Conservation (phyloP, 2,888 invertebrate species). For the Phoenoteleia sp. region DNA sequence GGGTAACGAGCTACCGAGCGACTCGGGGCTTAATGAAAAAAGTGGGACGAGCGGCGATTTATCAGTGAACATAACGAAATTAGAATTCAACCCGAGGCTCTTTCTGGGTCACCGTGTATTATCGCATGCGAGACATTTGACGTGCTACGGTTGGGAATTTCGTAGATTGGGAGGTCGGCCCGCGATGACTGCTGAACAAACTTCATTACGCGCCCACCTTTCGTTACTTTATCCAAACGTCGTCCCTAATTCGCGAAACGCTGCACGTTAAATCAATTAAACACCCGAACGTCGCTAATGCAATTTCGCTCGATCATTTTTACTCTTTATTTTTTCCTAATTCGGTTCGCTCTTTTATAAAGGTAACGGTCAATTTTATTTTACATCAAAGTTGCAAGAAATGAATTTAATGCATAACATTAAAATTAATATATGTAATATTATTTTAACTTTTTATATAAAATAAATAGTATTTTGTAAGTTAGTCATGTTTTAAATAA, state of each 20-base stretch:
- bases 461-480: too few species aligned
- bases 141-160: slow-evolving; percentile 21
- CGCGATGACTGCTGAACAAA: slow-evolving; percentile 42
- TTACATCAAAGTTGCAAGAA: too few species aligned
- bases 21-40: slow-evolving; percentile 18
- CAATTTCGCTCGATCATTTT: neutral
- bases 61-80: slow-evolving; percentile 57
- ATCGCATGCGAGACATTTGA: slow-evolving; percentile 40
- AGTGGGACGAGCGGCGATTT: slow-evolving; percentile 19
- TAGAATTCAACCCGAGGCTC: slow-evolving; percentile 31
- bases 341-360: neutral
- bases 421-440: too few species aligned
- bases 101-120: slow-evolving; percentile 62
- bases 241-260: slow-evolving; percentile 39
- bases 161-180: slow-evolving; percentile 20
- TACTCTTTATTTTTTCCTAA: too few species aligned
- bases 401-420: too few species aligned
- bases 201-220: slow-evolving; percentile 45
- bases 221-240: slow-evolving; percentile 32
- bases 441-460: too few species aligned
- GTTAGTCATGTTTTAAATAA: too few species aligned
- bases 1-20: neutral
- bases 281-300: neutral
- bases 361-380: neutral
- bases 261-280: slow-evolving; percentile 45